Conservation (phyloP, 2,797 vertebrate genomes). For the Hoplostethus mediterraneus region DNA sequence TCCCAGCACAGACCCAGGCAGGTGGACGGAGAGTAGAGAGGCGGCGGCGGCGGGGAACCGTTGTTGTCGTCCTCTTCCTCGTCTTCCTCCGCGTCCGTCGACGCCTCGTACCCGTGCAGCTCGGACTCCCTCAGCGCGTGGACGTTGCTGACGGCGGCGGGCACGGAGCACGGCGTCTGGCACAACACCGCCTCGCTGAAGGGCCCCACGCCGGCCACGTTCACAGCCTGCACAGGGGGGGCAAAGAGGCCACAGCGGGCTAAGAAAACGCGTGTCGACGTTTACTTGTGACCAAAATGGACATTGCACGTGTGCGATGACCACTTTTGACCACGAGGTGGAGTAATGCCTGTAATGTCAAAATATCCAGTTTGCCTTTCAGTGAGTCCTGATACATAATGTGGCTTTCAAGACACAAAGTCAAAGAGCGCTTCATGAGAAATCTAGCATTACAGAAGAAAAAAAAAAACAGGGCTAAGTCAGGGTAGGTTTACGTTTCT, state of each 20-base stretch:
- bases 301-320: slow-evolving; percentile 12
- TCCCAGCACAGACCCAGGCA: slow-evolving; percentile 95
- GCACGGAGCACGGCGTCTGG: slow-evolving; percentile 94
- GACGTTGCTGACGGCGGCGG: slow-evolving; percentile 91
- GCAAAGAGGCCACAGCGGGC: neutral
- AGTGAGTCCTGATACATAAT: neutral
- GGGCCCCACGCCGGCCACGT: slow-evolving; percentile 90
- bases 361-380: neutral
- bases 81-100: slow-evolving; percentile 64
- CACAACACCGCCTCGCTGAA: slow-evolving; percentile 93
- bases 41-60: slow-evolving; percentile 19
- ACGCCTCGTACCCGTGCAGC: slow-evolving; percentile 79
- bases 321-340: slow-evolving; percentile 66
- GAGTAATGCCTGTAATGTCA: slow-evolving; percentile 44
- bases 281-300: neutral
- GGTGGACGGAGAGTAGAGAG: slow-evolving; percentile 91
- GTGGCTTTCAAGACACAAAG: neutral
- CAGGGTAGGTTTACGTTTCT: too few species aligned
- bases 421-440: neutral
- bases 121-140: slow-evolving; percentile 89
- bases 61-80: slow-evolving; percentile 73
- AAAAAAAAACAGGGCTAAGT: too few species aligned
- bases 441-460: neutral
- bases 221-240: slow-evolving; percentile 85
- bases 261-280: neutral